Conservation (phyloP, 1,140 invertebrate genomes). For the honey bee (Apis mellifera) region Amel_HAv3.1 CM009936.2:16371501-16372000, state of each 20-base stretch:
- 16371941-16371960: too few species aligned
- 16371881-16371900: too few species aligned
- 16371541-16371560: conserved; percentile 77
- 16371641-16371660: conserved; percentile 79
- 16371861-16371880: not conserved
- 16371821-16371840: not conserved
- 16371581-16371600: conserved; percentile 64
- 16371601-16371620: conserved; percentile 62
- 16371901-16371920: too few species aligned
- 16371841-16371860: not conserved
- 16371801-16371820: not conserved
- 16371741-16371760: conserved; percentile 41
- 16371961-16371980: too few species aligned
- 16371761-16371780: conserved; percentile 40
- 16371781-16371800: conserved; percentile 15
- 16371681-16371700: conserved; percentile 74
- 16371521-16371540: conserved; percentile 19
- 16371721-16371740: conserved; percentile 76
- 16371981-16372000: too few species aligned
- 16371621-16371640: conserved; percentile 66
- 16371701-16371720: conserved; percentile 78
- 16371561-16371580: conserved; percentile 71
- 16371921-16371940: too few species aligned
- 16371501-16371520: not conserved
- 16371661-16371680: conserved; percentile 68